Percentiles rank a stretch among this genome's conserved stretches.
These are phyloP conservation scores for Mactra quadrangularis DNA, from an alignment of 1,140 invertebrate species.

Conservation along the genomic window DNA sequence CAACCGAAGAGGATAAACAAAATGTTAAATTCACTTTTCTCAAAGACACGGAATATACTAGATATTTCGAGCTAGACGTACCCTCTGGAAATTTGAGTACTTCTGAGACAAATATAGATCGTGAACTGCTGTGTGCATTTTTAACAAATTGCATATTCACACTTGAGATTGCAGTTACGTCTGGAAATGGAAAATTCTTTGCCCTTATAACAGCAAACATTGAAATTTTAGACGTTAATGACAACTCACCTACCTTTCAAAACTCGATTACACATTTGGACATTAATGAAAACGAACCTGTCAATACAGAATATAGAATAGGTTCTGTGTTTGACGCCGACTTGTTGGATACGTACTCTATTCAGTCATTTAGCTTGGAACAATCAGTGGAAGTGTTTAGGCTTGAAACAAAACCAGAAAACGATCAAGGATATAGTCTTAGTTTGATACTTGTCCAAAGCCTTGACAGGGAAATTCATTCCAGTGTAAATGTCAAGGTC, in stretches of 20 bases:
- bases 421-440: conserved; percentile 17
- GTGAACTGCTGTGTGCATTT: conserved; percentile 70
- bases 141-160: conserved; percentile 62
- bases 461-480: conserved; percentile 48
- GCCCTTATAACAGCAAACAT: conserved; percentile 44
- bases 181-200: conserved; percentile 45
- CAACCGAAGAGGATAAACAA: not conserved
- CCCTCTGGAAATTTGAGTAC: conserved; percentile 44
- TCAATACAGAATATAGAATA: conserved; percentile 41
- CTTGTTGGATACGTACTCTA: conserved; percentile 48
- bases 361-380: conserved; percentile 29
- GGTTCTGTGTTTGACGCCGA: conserved; percentile 53
- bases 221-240: conserved; percentile 55
- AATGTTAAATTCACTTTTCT: conserved; percentile 6
- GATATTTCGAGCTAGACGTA: conserved; percentile 33
- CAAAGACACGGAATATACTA: not conserved
- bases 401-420: not conserved
- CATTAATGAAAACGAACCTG: conserved; percentile 37
- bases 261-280: conserved; percentile 13
- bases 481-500: conserved; percentile 32
- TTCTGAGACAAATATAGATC: conserved; percentile 65
- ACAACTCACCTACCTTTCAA: conserved; percentile 57
- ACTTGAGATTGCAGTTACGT: conserved; percentile 69
- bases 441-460: conserved; percentile 17
- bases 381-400: conserved; percentile 34